Percentiles rank a stretch among this genome's conserved stretches.
Evolutionary conservation across 35 echinoderm and acorn worm species (phyloP).

Genomic region (Hemicentrotus pulcherrimus): DNA sequence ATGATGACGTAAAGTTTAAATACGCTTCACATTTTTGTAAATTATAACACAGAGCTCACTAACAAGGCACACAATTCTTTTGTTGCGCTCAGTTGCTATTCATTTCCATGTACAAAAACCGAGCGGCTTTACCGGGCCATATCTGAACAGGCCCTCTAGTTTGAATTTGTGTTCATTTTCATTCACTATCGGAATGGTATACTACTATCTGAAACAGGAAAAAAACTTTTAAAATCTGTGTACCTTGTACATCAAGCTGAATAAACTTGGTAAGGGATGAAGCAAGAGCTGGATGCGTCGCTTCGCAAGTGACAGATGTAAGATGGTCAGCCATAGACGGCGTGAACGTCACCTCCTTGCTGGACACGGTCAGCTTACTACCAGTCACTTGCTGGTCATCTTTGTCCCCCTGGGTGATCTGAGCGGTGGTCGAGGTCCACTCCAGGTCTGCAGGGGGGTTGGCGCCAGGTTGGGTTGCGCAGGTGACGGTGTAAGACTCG

Average conservation of each 20-base stretch:
- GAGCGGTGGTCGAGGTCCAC: background rate
- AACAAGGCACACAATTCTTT: too few species aligned
- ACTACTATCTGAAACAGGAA: too few species aligned
- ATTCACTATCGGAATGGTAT: too few species aligned
- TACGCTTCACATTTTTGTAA: too few species aligned
- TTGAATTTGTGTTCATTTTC: too few species aligned
- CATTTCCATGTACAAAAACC: too few species aligned
- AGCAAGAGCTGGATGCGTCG: slow-evolving; percentile 5
- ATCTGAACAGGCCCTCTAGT: too few species aligned
- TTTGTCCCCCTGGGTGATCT: background rate
- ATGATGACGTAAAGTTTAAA: too few species aligned
- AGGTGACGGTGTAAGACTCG: slow-evolving; percentile 6
- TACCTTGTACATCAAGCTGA: slow-evolving; percentile 47
- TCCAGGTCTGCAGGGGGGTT: background rate
- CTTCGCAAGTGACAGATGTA: background rate
- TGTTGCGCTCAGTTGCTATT: too few species aligned
- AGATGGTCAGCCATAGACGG: background rate
- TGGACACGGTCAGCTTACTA: background rate
- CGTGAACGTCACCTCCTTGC: slow-evolving; percentile 12
- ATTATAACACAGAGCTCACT: too few species aligned
- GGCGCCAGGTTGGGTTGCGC: background rate
- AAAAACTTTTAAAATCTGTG: too few species aligned
- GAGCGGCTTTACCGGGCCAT: too few species aligned
- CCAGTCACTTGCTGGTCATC: background rate
- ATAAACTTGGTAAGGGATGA: background rate